These are phyloP conservation scores for Argya squamiceps DNA, from an alignment of 2,797 vertebrate genomes.

Conservation along the genomic window DNA sequence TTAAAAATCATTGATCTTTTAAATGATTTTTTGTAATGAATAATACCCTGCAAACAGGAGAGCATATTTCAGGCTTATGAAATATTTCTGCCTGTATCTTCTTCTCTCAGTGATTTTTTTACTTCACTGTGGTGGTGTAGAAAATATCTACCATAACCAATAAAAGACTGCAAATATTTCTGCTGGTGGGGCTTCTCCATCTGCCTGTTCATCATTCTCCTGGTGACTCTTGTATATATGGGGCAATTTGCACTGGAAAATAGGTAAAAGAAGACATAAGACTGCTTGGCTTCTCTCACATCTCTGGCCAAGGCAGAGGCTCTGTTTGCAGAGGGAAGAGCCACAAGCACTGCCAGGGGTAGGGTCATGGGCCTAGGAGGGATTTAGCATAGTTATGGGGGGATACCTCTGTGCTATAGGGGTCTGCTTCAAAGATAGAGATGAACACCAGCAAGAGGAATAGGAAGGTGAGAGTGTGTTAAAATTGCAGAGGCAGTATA, in stretches of 20 bases:
- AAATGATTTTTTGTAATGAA: neutral
- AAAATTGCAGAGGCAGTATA: neutral
- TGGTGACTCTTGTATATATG: neutral
- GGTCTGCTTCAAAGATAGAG: neutral
- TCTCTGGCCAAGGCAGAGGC: neutral
- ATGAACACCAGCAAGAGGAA: neutral
- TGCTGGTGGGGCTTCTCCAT: neutral
- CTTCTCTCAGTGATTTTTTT: neutral
- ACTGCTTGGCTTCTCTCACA: neutral
- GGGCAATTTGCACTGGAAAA: neutral
- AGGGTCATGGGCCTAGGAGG: neutral
- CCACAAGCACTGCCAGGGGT: neutral
- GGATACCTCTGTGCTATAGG: neutral
- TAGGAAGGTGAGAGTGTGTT: neutral
- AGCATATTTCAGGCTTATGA: neutral
- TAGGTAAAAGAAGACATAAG: neutral
- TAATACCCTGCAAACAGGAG: neutral
- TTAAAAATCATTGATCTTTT: slow-evolving; percentile 46
- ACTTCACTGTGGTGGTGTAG: neutral
- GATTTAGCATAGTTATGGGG: neutral
- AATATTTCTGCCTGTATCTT: neutral
- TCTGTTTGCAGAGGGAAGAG: neutral
- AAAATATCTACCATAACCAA: neutral
- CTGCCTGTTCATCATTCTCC: neutral
- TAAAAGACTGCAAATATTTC: neutral